Percentiles rank a stretch among this genome's conserved stretches.
phyloP scores from a whole-genome alignment of 2,113 vertebrate genomes.

The Panthera uncia region DNA sequence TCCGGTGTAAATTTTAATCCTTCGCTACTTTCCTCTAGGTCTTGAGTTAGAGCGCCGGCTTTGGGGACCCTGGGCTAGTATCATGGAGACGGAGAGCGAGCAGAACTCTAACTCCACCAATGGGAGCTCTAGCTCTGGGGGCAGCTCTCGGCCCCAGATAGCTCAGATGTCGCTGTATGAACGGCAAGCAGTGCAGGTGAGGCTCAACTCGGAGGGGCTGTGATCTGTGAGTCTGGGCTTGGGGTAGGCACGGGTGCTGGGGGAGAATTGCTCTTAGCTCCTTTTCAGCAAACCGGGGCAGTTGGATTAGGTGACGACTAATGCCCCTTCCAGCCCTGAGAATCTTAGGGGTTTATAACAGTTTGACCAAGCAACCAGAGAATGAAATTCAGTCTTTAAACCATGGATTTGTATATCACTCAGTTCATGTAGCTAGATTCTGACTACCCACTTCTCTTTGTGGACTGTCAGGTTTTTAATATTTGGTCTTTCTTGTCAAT shows the following conservation, averaged over 20 bases:
- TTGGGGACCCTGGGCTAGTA: conserved; percentile 72
- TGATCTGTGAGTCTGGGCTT: background rate
- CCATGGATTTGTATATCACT: background rate
- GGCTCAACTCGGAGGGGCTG: background rate
- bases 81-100: conserved; percentile 96
- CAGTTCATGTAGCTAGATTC: background rate
- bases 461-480: background rate
- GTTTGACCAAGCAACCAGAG: background rate
- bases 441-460: background rate
- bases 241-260: background rate
- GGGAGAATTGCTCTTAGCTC: background rate
- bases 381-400: conserved; percentile 1
- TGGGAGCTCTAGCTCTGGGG: conserved; percentile 90
- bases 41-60: conserved; percentile 72
- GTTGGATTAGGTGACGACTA: background rate
- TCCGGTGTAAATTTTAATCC: background rate
- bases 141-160: conserved; percentile 94
- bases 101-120: conserved; percentile 92
- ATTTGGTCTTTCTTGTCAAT: background rate
- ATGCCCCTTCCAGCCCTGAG: background rate
- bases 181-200: conserved; percentile 96
- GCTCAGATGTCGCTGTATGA: conserved; percentile 98
- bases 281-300: background rate
- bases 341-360: background rate
- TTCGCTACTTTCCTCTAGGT: conserved; percentile 64